These are phyloP conservation scores for Caenorhabditis sp. DNA, from an alignment of 2,888 invertebrate genomes.

Conservation along the genomic window DNA sequence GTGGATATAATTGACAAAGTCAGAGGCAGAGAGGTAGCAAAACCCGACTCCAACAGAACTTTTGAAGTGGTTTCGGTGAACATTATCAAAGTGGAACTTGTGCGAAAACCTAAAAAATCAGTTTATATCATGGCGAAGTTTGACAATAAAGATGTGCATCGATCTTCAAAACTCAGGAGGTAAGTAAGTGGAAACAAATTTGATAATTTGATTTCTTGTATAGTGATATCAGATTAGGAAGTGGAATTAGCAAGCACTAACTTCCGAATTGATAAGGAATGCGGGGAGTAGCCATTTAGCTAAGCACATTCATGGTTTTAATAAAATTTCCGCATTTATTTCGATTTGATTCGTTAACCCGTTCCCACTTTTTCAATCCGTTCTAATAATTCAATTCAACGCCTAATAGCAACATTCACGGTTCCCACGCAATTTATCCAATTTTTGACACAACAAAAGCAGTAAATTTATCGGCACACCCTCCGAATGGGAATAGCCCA, in stretches of 20 bases:
- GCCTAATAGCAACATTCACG: constrained; percentile 40
- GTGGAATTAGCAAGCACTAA: not conserved
- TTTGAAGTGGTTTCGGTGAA: constrained; percentile 50
- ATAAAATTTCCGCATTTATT: constrained; percentile 35
- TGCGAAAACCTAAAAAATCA: constrained; percentile 47
- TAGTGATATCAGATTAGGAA: constrained; percentile 8
- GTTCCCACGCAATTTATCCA: constrained; percentile 45
- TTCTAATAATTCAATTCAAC: constrained; percentile 29
- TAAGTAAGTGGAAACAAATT: constrained; percentile 18
- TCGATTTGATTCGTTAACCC: not conserved
- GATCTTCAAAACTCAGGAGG: constrained; percentile 49
- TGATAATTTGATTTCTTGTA: not conserved
- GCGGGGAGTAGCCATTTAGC: not conserved
- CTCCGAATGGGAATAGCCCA: constrained; percentile 37
- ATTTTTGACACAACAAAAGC: constrained; percentile 52
- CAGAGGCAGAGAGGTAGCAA: not conserved
- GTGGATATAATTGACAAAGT: constrained; percentile 5
- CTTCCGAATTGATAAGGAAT: constrained; percentile 44
- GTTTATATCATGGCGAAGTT: constrained; percentile 67
- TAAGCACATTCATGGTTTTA: constrained; percentile 12
- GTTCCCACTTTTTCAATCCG: not conserved
- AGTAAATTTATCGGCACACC: constrained; percentile 56
- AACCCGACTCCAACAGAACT: constrained; percentile 31
- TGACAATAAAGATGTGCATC: constrained; percentile 64
- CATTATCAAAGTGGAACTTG: constrained; percentile 34